Conservation (phyloP, 2,888 invertebrate genomes). For the Athripsodes cinereus region DNA sequence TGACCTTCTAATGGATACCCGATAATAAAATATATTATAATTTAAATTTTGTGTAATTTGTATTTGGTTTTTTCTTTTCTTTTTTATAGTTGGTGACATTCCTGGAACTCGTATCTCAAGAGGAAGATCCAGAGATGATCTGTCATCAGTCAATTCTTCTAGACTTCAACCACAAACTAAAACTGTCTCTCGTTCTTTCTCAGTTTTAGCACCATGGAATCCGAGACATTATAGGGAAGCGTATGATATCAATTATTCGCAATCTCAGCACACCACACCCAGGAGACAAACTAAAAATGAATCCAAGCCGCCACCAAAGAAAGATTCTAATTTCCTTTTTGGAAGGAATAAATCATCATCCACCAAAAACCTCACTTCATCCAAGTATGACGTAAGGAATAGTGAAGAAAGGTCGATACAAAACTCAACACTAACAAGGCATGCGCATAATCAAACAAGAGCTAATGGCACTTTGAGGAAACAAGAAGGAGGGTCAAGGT, state of each 20-base stretch:
- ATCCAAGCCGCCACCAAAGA: slow-evolving; percentile 19
- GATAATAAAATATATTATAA: too few relatives aligned
- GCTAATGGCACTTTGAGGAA: slow-evolving; percentile 19
- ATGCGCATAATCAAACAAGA: slow-evolving; percentile 8
- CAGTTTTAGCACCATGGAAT: slow-evolving; percentile 79
- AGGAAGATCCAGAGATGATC: slow-evolving; percentile 69
- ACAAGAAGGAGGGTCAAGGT: slow-evolving; percentile 6
- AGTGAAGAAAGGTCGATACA: slow-evolving; percentile 36
- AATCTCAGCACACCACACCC: slow-evolving; percentile 40
- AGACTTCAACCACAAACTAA: slow-evolving; percentile 58
- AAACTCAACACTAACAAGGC: slow-evolving; percentile 31
- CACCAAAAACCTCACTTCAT: slow-evolving; percentile 34
- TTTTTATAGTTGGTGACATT: slow-evolving; percentile 72
- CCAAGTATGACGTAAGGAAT: slow-evolving; percentile 33
- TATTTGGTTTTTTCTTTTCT: too few relatives aligned
- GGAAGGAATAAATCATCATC: slow-evolving; percentile 44
- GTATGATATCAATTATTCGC: slow-evolving; percentile 74
- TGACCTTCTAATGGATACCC: too few relatives aligned
- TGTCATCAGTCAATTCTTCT: slow-evolving; percentile 59
- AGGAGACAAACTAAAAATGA: slow-evolving; percentile 15
- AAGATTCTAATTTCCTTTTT: slow-evolving; percentile 21
- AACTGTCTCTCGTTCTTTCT: slow-evolving; percentile 71
- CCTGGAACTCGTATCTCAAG: slow-evolving; percentile 62
- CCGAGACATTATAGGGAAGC: slow-evolving; percentile 68
- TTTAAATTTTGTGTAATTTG: too few relatives aligned